These are phyloP conservation scores for Porites lobata DNA, from an alignment of 92 coral and sea anemone genomes.

Conservation along the genomic window DNA sequence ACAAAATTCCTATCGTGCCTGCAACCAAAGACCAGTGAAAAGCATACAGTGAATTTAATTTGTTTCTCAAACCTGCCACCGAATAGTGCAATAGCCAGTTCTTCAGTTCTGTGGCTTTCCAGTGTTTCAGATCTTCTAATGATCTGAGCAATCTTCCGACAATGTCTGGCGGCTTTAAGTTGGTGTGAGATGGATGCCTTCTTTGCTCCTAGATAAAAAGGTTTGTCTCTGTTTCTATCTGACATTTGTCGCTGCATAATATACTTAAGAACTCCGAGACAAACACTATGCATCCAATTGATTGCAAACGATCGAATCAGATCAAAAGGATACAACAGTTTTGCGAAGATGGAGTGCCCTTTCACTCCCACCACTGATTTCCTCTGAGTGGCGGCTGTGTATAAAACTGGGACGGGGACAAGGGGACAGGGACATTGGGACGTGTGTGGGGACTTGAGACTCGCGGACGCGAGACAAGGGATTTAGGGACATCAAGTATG, in stretches of 20 bases:
- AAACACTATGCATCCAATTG: constrained; percentile 75
- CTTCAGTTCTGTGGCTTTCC: constrained; percentile 50
- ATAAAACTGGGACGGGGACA: too few relatives aligned
- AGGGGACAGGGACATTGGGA: too few relatives aligned
- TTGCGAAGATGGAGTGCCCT: constrained; percentile 58
- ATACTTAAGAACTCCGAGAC: constrained; percentile 62
- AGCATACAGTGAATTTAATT: constrained; percentile 3
- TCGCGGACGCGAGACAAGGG: too few relatives aligned
- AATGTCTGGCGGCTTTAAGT: constrained; percentile 61
- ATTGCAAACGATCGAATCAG: constrained; percentile 61
- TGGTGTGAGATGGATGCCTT: constrained; percentile 2
- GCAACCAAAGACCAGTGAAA: constrained; percentile 19
- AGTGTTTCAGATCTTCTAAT: constrained; percentile 27
- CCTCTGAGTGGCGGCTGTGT: constrained; percentile 13
- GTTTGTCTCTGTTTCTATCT: constrained; percentile 8
- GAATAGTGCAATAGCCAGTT: constrained; percentile 56
- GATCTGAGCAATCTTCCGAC: constrained; percentile 53
- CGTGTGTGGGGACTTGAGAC: too few relatives aligned
- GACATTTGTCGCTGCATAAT: constrained; percentile 30
- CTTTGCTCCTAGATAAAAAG: constrained; percentile 24
- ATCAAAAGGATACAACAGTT: constrained; percentile 50
- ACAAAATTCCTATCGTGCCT: constrained; percentile 11
- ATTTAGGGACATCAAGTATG: too few relatives aligned
- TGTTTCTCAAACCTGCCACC: constrained; percentile 25
- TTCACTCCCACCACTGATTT: constrained; percentile 59